A percentile compares a stretch with the other conserved stretches of the same genome.
These are phyloP conservation scores for Lates calcarifer DNA, from an alignment of 2,113 vertebrate genomes.

Conservation along the genomic window DNA sequence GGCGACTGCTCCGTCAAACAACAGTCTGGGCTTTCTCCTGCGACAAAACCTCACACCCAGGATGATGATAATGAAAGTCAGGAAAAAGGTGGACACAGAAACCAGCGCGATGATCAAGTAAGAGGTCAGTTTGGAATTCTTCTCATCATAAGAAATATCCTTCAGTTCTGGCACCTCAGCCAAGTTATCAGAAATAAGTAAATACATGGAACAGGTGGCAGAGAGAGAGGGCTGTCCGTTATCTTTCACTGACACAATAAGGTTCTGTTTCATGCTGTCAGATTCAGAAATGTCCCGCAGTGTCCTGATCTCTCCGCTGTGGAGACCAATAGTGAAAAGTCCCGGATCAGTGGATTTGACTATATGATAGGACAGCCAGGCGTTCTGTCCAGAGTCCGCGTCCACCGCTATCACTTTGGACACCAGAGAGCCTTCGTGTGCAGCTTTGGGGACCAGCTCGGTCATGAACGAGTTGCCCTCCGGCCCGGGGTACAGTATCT, in stretches of 20 bases:
- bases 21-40: conserved; percentile 65
- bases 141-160: conserved; percentile 58
- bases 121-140: conserved; percentile 69
- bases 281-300: conserved; percentile 71
- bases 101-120: conserved; percentile 78
- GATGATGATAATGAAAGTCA: conserved; percentile 78
- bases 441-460: conserved; percentile 82
- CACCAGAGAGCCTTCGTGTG: conserved; percentile 82
- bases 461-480: conserved; percentile 75
- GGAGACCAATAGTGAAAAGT: conserved; percentile 73
- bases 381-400: conserved; percentile 76
- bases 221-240: conserved; percentile 68
- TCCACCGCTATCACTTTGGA: conserved; percentile 85
- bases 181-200: conserved; percentile 73
- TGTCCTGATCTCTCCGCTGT: conserved; percentile 75
- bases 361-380: conserved; percentile 75
- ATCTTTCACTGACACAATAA: conserved; percentile 74
- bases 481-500: conserved; percentile 79
- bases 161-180: conserved; percentile 74
- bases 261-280: conserved; percentile 67
- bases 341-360: conserved; percentile 72
- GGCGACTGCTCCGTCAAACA: conserved; percentile 66
- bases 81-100: conserved; percentile 80
- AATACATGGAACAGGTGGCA: conserved; percentile 67
- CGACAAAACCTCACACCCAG: conserved; percentile 75